Conservation (phyloP, 2,888 invertebrate genomes). For the Leptinotarsa peninsularis region DNA sequence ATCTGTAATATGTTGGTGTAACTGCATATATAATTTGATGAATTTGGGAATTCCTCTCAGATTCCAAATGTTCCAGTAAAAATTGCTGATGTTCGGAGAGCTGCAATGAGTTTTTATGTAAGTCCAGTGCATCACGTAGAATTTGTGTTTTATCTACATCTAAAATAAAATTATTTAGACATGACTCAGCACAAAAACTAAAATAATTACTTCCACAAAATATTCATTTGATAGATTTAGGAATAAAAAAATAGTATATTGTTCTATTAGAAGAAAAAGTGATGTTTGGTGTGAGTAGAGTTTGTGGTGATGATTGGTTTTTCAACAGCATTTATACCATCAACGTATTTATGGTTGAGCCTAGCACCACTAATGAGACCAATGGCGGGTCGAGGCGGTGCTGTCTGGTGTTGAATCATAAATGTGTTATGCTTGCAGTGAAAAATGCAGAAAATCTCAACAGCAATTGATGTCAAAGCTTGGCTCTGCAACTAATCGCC, state of each 20-base stretch:
- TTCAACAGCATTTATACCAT: no score
- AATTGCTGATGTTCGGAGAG: constrained; percentile 60
- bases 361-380: no score
- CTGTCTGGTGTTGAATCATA: no score
- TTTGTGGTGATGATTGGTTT: no score
- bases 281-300: no score
- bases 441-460: no score
- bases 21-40: constrained; percentile 86
- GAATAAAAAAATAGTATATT: background rate
- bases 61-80: constrained; percentile 57
- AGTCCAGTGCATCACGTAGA: constrained; percentile 55
- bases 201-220: background rate
- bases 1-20: constrained; percentile 90
- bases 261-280: no score
- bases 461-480: no score
- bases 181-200: background rate
- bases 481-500: no score
- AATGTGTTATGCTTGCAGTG: no score
- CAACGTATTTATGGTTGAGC: no score
- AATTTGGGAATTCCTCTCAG: constrained; percentile 44
- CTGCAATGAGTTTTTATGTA: constrained; percentile 61
- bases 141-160: constrained; percentile 58
- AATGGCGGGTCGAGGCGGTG: no score
- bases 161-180: constrained; percentile 39
- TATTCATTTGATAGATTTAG: background rate